Conservation (phyloP, 1,140 invertebrate species). For the Pachyrhynchus sulphureomaculatus region DNA sequence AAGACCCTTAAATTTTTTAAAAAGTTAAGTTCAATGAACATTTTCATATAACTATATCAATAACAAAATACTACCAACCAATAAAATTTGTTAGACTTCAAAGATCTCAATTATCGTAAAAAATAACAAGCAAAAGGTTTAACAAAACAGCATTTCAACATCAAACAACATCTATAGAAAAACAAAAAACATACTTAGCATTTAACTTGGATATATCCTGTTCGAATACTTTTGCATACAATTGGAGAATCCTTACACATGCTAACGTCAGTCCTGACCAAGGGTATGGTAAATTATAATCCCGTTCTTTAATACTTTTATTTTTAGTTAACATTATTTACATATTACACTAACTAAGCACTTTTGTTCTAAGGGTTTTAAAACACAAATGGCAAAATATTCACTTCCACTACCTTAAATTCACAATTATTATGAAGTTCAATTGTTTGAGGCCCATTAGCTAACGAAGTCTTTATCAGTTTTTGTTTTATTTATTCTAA, state of each 20-base stretch:
- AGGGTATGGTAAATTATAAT: constrained; percentile 47
- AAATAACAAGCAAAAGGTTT: no score
- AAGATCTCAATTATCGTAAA: no score
- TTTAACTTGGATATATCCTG: constrained; percentile 49
- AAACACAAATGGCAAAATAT: background rate
- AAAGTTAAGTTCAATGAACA: no score
- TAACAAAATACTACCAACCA: no score
- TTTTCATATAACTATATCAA: no score
- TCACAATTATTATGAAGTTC: background rate
- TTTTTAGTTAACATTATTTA: constrained; percentile 11
- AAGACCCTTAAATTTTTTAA: no score
- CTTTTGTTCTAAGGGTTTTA: background rate
- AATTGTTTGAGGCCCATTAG: background rate
- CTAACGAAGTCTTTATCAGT: constrained; percentile 10
- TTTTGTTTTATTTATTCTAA: constrained; percentile 10
- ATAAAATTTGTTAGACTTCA: no score
- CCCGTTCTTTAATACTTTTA: constrained; percentile 29
- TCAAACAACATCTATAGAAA: background rate
- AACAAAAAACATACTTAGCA: constrained; percentile 24
- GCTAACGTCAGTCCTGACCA: constrained; percentile 78
- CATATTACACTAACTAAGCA: background rate
- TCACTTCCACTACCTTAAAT: constrained; percentile 3
- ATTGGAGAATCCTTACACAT: constrained; percentile 75
- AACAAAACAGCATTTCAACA: no score
- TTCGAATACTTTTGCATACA: constrained; percentile 82